Evolutionary conservation across 2,888 invertebrate genomes (phyloP), one percentile per base, ranked within the genome.

Genomic region (Helicoverpa assulta): DNA sequence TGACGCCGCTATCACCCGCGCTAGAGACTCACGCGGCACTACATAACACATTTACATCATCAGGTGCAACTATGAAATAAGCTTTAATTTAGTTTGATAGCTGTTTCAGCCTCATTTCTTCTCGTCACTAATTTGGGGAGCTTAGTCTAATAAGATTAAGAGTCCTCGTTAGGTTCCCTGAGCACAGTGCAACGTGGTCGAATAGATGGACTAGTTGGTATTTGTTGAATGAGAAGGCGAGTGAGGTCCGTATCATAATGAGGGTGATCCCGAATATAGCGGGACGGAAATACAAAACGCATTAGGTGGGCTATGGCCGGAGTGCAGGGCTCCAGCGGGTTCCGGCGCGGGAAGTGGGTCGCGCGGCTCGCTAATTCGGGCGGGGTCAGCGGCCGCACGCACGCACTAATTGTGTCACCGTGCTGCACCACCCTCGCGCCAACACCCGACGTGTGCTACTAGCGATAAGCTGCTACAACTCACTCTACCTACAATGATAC

Each of bases 291-390:
- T 67, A 62, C 37, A 57, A 65, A 76, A 70, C 40, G 54, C 67
- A 62, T 58, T 47, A 58, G 60, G 53, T 59, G 37, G 43, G 57
- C 51, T 54, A 10, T 43, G 53, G 47, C n/a, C 47, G 50, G 37
- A 14, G 60, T 51, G 59, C 47, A 21, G 60, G 55, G 51, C 26
- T 67, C 59, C 47, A 50, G 47, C 72, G 72, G 74, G 63, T 59
- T 62, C 63, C 63, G 76, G 16, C 21, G 58, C 70, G 37, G 52
- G 43, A 72, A 72, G 78, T 80, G 81, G 78, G 80, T 63, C 56
- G 73, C 89, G 85, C 73, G 89, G 85, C 83, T 83, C 89, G 90
- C 93, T 94, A 93, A 93, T 90, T 93, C 92, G 88, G 93, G 88
- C 90, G 92, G 93, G 93, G 93, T 94, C 92, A 86, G 84, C 88